Evolutionary conservation across 2,113 vertebrate species (phyloP).

Genomic region (Callocephalon fimbriatum): DNA sequence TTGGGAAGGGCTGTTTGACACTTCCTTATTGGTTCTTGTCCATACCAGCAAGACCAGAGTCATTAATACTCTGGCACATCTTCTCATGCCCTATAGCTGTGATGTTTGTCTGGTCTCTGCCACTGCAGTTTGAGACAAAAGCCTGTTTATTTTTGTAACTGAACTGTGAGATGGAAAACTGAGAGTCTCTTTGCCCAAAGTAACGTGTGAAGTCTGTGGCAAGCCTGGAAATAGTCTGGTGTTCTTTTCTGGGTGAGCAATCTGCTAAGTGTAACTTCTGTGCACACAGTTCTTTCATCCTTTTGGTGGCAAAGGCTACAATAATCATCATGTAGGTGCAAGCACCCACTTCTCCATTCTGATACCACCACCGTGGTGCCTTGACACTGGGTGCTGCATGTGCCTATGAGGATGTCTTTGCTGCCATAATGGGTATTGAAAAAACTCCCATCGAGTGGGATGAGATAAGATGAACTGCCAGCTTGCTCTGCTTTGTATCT

Average conservation of each 20-base stretch:
- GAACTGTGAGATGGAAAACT: background rate
- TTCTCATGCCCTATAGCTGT: background rate
- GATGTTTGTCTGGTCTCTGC: background rate
- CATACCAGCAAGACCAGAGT: background rate
- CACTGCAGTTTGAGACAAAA: background rate
- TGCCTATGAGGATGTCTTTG: background rate
- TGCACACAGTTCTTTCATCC: background rate
- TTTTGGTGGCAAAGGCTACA: background rate
- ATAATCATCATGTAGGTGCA: background rate
- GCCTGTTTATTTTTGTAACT: background rate
- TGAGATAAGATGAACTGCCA: background rate
- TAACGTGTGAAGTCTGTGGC: background rate
- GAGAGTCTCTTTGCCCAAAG: background rate
- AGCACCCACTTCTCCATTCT: background rate
- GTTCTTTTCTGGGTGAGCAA: background rate
- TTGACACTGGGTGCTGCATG: background rate
- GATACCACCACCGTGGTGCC: fast-evolving
- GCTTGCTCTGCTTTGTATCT: background rate
- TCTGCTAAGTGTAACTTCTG: background rate
- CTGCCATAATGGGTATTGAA: background rate
- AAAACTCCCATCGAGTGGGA: background rate
- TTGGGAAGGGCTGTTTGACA: background rate
- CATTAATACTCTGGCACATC: background rate
- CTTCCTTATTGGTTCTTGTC: background rate
- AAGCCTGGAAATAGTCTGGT: background rate